Percentiles rank a stretch among this genome's conserved stretches.
Conservation (phyloP, 2,797 vertebrate genomes). For the Lagodon rhomboides region DNA sequence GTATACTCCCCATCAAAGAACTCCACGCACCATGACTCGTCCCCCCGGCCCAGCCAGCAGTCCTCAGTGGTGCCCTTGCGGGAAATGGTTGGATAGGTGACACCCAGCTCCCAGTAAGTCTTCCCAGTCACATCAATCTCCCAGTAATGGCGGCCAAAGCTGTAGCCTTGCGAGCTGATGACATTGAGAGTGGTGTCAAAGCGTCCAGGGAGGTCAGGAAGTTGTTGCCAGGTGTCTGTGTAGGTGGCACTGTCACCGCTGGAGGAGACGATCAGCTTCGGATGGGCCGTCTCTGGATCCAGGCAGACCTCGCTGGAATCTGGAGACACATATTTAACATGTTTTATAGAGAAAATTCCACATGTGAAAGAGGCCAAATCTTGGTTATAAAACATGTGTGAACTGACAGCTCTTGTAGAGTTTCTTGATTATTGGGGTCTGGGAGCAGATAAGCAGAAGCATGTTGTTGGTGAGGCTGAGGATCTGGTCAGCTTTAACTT, state of each 20-base stretch:
- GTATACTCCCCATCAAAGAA: slow-evolving; percentile 87
- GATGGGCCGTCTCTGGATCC: slow-evolving; percentile 85
- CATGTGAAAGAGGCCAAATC: neutral
- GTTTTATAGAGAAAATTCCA: neutral
- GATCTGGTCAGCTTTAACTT: slow-evolving; percentile 86
- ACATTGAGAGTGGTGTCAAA: slow-evolving; percentile 88
- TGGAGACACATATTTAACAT: slow-evolving; percentile 54
- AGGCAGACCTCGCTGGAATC: slow-evolving; percentile 82
- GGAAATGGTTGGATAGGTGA: slow-evolving; percentile 85
- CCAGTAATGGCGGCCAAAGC: slow-evolving; percentile 86
- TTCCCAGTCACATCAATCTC: slow-evolving; percentile 86
- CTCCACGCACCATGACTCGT: slow-evolving; percentile 87
- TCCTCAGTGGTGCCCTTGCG: slow-evolving; percentile 85
- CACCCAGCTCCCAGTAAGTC: slow-evolving; percentile 88
- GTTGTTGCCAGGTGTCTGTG: slow-evolving; percentile 83
- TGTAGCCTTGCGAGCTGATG: slow-evolving; percentile 81
- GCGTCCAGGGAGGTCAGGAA: slow-evolving; percentile 79
- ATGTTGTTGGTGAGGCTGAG: slow-evolving; percentile 82
- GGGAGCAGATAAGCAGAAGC: slow-evolving; percentile 82
- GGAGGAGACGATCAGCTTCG: slow-evolving; percentile 85
- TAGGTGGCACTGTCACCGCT: slow-evolving; percentile 80
- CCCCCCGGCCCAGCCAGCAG: slow-evolving; percentile 86
- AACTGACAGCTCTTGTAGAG: slow-evolving; percentile 85
- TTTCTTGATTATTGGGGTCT: slow-evolving; percentile 84
- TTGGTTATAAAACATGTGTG: neutral